Conservation (phyloP, 2,797 vertebrate genomes). For the Cirrhinus molitorella region DNA sequence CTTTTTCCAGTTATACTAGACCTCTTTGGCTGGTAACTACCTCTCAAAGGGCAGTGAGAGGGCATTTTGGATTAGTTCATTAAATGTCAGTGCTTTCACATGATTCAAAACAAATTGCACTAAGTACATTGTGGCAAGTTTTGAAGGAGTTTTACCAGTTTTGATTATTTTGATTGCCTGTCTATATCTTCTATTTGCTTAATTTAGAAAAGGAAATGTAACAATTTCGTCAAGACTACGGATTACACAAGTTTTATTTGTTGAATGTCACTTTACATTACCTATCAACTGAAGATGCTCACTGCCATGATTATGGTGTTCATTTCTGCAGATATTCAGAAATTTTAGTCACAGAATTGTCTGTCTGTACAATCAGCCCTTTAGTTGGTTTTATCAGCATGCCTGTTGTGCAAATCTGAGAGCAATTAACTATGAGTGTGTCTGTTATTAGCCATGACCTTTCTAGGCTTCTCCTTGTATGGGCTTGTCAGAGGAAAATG, state of each 20-base stretch:
- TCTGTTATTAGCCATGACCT: constrained; percentile 55
- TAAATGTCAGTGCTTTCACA: constrained; percentile 16
- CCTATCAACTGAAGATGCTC: constrained; percentile 14
- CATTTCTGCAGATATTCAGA: constrained; percentile 22
- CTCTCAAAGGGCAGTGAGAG: not conserved
- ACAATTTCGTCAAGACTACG: not conserved
- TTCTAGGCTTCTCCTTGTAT: constrained; percentile 40
- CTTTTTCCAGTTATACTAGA: not conserved
- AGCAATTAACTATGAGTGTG: constrained; percentile 48
- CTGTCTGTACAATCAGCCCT: constrained; percentile 27
- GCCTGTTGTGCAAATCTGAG: constrained; percentile 47
- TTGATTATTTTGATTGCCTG: not conserved
- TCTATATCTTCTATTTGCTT: not conserved
- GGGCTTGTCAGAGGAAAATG: constrained; percentile 40
- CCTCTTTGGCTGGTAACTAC: not conserved
- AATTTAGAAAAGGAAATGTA: not conserved
- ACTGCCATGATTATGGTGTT: constrained; percentile 8
- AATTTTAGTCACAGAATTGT: not conserved
- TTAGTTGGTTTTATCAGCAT: constrained; percentile 22
- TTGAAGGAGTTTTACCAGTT: not conserved
- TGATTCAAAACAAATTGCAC: not conserved
- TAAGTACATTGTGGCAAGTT: not conserved
- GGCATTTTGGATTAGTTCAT: not conserved
- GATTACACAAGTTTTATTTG: not conserved
- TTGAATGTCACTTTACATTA: constrained; percentile 7